Percentiles rank a stretch among this genome's conserved stretches.
These are phyloP conservation scores for Scaptomyza flava DNA, from an alignment of 2,888 invertebrate species.

Conservation along the genomic window DNA sequence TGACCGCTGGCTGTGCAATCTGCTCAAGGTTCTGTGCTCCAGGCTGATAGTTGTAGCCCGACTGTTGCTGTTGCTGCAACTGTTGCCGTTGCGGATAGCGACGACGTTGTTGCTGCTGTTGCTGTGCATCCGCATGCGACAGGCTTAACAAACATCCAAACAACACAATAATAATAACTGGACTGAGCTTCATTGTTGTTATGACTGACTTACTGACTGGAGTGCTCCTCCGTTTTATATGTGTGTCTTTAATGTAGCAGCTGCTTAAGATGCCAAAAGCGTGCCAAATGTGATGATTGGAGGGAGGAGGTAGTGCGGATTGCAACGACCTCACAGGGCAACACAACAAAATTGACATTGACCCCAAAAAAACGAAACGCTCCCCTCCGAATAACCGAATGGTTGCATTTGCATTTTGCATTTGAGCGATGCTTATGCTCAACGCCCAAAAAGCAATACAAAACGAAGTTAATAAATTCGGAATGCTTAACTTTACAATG, in stretches of 20 bases:
- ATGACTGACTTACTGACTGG: conserved; percentile 28
- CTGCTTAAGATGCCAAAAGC: conserved; percentile 62
- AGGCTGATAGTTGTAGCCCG: conserved; percentile 74
- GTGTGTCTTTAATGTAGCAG: conserved; percentile 14
- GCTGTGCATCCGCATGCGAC: conserved; percentile 43
- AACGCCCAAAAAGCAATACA: conserved; percentile 26
- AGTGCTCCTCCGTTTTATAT: conserved; percentile 55
- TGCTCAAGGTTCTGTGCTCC: conserved; percentile 51
- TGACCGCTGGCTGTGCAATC: conserved; percentile 38
- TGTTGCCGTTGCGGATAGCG: conserved; percentile 58
- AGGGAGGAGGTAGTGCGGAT: background rate
- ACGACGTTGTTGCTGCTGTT: conserved; percentile 46
- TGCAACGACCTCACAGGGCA: conserved; percentile 29
- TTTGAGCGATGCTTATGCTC: conserved; percentile 21
- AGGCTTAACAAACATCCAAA: conserved; percentile 39
- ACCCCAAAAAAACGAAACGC: conserved; percentile 59
- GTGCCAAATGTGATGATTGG: conserved; percentile 7
- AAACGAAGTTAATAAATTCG: background rate
- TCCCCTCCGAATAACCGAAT: conserved; percentile 14
- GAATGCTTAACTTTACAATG: background rate
- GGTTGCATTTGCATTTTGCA: conserved; percentile 49
- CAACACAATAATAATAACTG: conserved; percentile 43
- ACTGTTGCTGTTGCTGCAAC: conserved; percentile 34
- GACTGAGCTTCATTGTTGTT: conserved; percentile 59
- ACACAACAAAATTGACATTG: conserved; percentile 69